These are phyloP conservation scores for Cryptotermes secundus DNA, from an alignment of 1,140 invertebrate genomes.

Conservation along the genomic window DNA sequence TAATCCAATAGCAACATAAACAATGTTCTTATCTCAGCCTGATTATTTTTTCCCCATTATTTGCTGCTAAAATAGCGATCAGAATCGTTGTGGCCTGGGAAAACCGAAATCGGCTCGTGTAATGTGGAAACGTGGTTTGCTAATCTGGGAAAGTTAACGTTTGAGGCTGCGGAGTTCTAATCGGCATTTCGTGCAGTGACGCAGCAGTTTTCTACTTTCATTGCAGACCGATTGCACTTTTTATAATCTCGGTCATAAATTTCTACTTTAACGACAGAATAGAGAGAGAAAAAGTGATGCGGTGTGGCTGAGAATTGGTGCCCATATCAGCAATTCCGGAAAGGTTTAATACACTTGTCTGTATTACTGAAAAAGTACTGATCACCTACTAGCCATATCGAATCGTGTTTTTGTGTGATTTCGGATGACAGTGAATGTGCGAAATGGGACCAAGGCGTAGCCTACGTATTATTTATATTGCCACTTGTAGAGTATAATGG, in stretches of 20 bases:
- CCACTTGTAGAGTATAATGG: no score
- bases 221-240: neutral
- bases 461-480: no score
- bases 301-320: neutral
- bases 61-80: neutral
- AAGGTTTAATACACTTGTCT: neutral
- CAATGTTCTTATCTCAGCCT: neutral
- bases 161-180: neutral
- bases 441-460: no score
- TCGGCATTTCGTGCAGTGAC: neutral
- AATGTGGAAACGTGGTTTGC: neutral
- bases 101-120: neutral
- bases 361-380: no score
- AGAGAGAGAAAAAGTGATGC: neutral
- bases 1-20: neutral
- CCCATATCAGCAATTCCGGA: neutral
- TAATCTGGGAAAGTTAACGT: neutral
- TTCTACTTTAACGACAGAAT: neutral
- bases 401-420: no score
- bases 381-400: no score
- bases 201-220: neutral
- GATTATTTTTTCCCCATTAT: neutral
- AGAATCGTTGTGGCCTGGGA: neutral
- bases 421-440: no score
- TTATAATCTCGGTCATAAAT: constrained; percentile 10